phyloP scores from a whole-genome alignment of 2,888 invertebrate species.

The Scaeva pyrastri region DNA sequence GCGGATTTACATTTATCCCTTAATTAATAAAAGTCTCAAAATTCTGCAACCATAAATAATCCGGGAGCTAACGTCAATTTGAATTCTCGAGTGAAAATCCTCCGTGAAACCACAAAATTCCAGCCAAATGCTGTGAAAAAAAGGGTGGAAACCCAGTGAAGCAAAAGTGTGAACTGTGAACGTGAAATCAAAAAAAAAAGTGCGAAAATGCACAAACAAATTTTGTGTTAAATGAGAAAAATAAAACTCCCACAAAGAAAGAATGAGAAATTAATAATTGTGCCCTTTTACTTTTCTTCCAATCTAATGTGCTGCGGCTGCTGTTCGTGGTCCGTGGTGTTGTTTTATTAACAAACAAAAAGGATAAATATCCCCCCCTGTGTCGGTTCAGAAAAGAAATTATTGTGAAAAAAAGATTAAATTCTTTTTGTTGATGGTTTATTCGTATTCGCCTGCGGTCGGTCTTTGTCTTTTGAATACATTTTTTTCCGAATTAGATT shows the following conservation, averaged over 20 bases:
- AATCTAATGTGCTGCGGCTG: conserved; percentile 2
- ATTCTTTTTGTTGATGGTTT: conserved; percentile 49
- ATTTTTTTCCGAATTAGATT: conserved; percentile 37
- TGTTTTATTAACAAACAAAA: conserved; percentile 21
- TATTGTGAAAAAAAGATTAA: background rate
- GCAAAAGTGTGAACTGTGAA: conserved; percentile 41
- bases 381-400: conserved; percentile 5
- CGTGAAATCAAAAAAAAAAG: conserved; percentile 50
- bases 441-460: conserved; percentile 27
- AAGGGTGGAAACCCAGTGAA: conserved; percentile 74
- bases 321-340: conserved; percentile 10
- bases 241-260: conserved; percentile 36
- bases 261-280: conserved; percentile 63
- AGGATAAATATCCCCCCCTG: conserved; percentile 42
- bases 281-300: background rate
- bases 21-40: background rate
- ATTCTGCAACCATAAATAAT: background rate
- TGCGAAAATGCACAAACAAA: conserved; percentile 75
- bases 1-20: background rate
- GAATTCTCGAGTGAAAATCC: conserved; percentile 32
- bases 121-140: conserved; percentile 56
- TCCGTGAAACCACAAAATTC: background rate
- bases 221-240: conserved; percentile 46
- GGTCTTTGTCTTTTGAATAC: conserved; percentile 32
- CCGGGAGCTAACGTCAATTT: conserved; percentile 25